Conservation (phyloP, 1,140 invertebrate species). For the Zaprionus ghesquierei region DNA sequence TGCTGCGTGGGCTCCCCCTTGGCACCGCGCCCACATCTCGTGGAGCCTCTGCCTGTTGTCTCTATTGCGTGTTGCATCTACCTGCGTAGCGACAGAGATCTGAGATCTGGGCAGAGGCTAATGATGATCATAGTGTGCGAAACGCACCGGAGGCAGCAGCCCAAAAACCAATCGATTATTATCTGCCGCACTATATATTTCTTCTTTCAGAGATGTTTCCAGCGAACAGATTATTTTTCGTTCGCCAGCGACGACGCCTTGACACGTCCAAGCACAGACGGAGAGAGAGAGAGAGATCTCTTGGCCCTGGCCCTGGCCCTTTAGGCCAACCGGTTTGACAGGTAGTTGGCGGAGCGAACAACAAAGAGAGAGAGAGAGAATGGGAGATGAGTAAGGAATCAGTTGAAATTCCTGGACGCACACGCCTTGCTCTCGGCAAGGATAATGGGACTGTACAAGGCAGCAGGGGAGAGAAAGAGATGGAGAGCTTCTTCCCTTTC, state of each 20-base stretch:
- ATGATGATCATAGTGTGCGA: constrained; percentile 77
- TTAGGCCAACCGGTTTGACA: constrained; percentile 70
- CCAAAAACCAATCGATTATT: constrained; percentile 79
- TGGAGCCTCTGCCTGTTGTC: constrained; percentile 45
- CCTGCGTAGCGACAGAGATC: constrained; percentile 19
- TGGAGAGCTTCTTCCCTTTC: not conserved
- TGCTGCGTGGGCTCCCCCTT: constrained; percentile 50
- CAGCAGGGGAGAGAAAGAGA: not conserved
- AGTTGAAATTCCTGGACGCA: constrained; percentile 33
- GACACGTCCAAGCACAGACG: constrained; percentile 54
- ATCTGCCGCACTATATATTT: constrained; percentile 72
- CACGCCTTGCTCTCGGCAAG: constrained; percentile 60
- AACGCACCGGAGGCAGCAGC: constrained; percentile 64
- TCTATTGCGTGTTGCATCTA: not conserved
- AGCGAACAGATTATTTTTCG: constrained; percentile 72
- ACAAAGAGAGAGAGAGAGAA: not conserved
- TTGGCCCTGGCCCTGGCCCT: constrained; percentile 50
- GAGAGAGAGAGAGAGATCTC: not conserved
- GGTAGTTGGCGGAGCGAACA: constrained; percentile 36
- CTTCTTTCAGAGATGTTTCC: constrained; percentile 36
- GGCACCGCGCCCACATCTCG: constrained; percentile 60
- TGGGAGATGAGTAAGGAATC: no score
- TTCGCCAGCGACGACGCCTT: constrained; percentile 52
- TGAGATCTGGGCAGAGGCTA: constrained; percentile 52
- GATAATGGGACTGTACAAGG: constrained; percentile 70